These are phyloP conservation scores for Morbakka virulenta DNA, from an alignment of 30 jellyfish, hydroid and myxozoan genomes.

Conservation along the genomic window DNA sequence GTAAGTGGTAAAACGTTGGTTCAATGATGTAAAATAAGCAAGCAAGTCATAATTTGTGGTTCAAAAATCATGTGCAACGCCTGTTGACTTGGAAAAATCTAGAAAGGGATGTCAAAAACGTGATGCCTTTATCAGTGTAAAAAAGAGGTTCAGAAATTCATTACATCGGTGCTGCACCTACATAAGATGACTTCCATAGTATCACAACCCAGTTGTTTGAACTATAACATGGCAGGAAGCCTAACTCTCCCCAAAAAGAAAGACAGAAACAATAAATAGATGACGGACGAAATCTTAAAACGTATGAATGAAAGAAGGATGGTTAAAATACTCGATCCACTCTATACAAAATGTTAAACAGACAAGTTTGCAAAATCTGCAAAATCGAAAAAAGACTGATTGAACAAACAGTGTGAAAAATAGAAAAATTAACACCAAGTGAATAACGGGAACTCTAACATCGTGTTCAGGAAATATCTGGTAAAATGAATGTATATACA, in stretches of 20 bases:
- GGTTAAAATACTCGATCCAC: neutral
- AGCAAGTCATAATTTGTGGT: neutral
- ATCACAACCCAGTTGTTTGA: neutral
- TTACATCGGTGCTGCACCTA: neutral
- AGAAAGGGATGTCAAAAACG: neutral
- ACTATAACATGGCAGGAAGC: neutral
- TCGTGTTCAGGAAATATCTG: neutral
- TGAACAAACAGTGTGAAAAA: neutral
- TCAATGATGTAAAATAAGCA: neutral
- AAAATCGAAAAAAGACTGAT: neutral
- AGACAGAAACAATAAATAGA: neutral
- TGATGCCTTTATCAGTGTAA: neutral
- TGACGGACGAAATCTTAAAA: neutral
- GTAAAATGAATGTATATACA: neutral
- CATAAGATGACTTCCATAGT: no score
- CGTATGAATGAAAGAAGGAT: neutral
- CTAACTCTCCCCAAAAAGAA: neutral
- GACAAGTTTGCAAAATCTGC: neutral
- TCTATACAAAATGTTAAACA: neutral
- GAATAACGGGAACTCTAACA: neutral
- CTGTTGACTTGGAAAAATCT: neutral
- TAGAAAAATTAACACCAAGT: neutral
- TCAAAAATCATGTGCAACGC: neutral
- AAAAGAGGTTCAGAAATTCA: neutral
- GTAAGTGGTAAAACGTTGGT: neutral